Conservation (phyloP, 2,888 invertebrate species). For the Ennomos quercinarius region DNA sequence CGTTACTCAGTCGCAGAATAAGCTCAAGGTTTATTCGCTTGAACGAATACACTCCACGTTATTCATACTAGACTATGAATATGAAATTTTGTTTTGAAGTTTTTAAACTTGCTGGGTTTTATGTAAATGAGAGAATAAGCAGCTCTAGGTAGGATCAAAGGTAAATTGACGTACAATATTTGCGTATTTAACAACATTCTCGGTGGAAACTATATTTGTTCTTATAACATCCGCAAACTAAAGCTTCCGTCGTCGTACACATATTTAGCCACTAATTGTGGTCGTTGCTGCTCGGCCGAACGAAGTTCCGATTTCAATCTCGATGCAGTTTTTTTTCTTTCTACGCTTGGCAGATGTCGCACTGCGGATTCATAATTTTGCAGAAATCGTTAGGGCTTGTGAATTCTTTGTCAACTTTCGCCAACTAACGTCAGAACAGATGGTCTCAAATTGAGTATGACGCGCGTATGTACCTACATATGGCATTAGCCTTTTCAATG, state of each 20-base stretch:
- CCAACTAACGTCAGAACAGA: neutral
- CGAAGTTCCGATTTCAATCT: conserved; percentile 17
- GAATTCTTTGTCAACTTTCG: conserved; percentile 1
- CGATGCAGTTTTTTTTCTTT: conserved; percentile 11
- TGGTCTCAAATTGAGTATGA: neutral
- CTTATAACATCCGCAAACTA: conserved; percentile 28
- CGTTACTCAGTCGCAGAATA: too few relatives aligned
- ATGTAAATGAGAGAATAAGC: neutral
- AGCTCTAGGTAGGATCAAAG: neutral
- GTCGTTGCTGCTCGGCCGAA: conserved; percentile 17
- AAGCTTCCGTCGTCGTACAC: conserved; percentile 24
- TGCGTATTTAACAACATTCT: conserved; percentile 17
- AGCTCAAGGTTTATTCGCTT: too few relatives aligned
- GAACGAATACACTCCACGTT: too few relatives aligned
- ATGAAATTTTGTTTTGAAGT: too few relatives aligned
- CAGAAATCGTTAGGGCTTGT: neutral
- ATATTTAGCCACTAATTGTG: conserved; percentile 16
- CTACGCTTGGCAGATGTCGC: conserved; percentile 24
- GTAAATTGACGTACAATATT: conserved; percentile 4
- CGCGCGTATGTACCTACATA: neutral
- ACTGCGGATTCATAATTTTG: conserved; percentile 18
- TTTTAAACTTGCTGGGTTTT: too few relatives aligned
- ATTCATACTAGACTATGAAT: too few relatives aligned
- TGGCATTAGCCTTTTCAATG: conserved; percentile 6
- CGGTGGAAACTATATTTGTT: conserved; percentile 22